phyloP scores from a whole-genome alignment of 2,113 vertebrate genomes.

The Hippocampus guttulatus region DNA sequence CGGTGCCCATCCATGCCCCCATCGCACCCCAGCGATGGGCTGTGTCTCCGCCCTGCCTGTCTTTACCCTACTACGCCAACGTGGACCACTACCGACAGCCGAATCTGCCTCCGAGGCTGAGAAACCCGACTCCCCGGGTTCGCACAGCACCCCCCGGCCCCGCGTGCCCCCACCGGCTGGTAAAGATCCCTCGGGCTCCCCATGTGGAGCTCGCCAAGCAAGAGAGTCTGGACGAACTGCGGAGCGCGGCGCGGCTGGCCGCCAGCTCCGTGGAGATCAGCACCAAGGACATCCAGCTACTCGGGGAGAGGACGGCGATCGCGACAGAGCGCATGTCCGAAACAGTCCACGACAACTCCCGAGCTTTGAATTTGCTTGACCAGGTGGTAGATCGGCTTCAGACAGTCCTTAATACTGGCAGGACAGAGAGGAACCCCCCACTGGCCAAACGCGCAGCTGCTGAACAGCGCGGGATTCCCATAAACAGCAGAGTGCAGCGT shows the following conservation, averaged over 20 bases:
- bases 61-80: conserved; percentile 25
- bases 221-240: conserved; percentile 62
- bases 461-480: neutral
- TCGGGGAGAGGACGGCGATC: conserved; percentile 57
- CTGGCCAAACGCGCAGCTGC: neutral
- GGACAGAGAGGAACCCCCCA: neutral
- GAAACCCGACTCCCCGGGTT: conserved; percentile 21
- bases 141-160: conserved; percentile 65
- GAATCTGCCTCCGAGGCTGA: neutral
- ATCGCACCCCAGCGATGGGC: conserved; percentile 18
- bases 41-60: conserved; percentile 18
- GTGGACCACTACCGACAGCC: conserved; percentile 17
- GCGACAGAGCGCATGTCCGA: conserved; percentile 60
- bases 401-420: conserved; percentile 24
- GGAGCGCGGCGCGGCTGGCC: conserved; percentile 49
- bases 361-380: conserved; percentile 54
- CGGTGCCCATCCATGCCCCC: neutral
- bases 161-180: conserved; percentile 15
- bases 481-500: neutral
- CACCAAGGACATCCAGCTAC: conserved; percentile 56
- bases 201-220: conserved; percentile 49
- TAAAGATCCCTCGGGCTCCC: conserved; percentile 1
- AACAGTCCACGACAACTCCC: conserved; percentile 64
- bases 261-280: conserved; percentile 63
- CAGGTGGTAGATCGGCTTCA: conserved; percentile 63